Base-by-base conservation (phyloP, 2,113 vertebrate genomes). In the Sphaerodactylus townsendi region DNA sequence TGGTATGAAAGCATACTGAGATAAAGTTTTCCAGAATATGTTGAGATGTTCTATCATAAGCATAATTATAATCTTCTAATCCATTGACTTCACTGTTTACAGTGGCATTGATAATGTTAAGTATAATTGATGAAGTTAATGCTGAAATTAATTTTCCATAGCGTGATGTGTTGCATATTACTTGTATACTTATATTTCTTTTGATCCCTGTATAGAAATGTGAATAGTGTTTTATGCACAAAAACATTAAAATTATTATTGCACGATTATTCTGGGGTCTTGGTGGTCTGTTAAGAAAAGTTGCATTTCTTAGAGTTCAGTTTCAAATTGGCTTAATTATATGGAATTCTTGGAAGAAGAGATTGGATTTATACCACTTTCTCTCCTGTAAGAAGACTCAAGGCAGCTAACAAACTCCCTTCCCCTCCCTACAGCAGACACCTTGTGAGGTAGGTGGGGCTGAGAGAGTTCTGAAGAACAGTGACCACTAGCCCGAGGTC, bases 1-100 rank as follows among this genome's bases (percentile, higher is more conserved):
- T 79, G 50, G 35, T 88, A n/a, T 77, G 53, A 85, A 35, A 64
- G 68, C 35, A 85, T 13, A 64, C 88, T 88, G 41, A 88, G 82
- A 56, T 88, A 0, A 35, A 72, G 35, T n/a, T 35, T 72, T 77
- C 82, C 14, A 33, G 46, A 9, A 35, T 30, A 68, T 14, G n/a
- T 82, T 14, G n/a, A 69, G 1, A 0, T 83, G 41, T 50, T 9
- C 48, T 13, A 50, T 50, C 48, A 3, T 19, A 53, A 53, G 50
- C 17, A 56, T 6, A 56, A 6, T 56, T 56, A 56, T 19, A 56
- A 17, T 56, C 53, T 56, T 56, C 53, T 21, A 56, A 56, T 17
- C 53, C 53, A 21, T 19, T 56, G 53, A 56, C 19, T 56, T 56
- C 7, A 56, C 53, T 56, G 53, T 5, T 56, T 56, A 56, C 21